Evolutionary conservation across 2,113 vertebrate genomes (phyloP), one percentile per base, ranked within the genome.

Genomic region (Deroptyus accipitrinus): DNA sequence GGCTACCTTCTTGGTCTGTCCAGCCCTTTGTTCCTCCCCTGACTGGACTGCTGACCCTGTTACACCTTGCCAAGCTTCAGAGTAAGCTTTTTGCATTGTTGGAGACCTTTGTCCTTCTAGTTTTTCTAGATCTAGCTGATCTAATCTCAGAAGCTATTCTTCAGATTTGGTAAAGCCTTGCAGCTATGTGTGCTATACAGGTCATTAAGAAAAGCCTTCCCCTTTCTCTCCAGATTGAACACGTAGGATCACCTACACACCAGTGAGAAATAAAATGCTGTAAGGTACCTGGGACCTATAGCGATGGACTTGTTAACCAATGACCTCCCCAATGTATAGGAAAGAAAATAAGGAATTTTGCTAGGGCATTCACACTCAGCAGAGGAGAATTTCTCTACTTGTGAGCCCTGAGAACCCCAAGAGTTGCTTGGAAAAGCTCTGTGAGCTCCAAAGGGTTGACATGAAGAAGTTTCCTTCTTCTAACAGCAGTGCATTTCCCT

Each of bases 81-180:
- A 4, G 4, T 93, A 82, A 96, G 82, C 79, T 86, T 83, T 96
- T 94, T 70, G 39, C 37, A 27, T 63, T 88, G 9, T 18, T 82
- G 75, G 54, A 79, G 72, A 86, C 72, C 68, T 95, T 85, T 90
- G 72, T 94, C 79, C 55, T 90, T 77, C 76, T 83, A 37, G 63
- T 89, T 90, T 95, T 92, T 90, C 89, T 80, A 68, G 39, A 66
- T 52, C 27, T 80, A 44, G 23, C 70, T 93, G 82, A 77, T 92
- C 49, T 8, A 7, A 86, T 94, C 75, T 80, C 67, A 74, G 51
- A 76, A 85, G 31, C 6, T 9, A 23, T 84, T 85, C 85, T 74
- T 83, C 64, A 74, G 30, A 31, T 66, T 83, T 59, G 28, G 63
- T 49, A 54, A 54, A 85, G 37, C 33, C 54, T 87, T 30, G 39